Conservation (phyloP, 2,797 vertebrate species). For the Alfaro cultratus region DNA sequence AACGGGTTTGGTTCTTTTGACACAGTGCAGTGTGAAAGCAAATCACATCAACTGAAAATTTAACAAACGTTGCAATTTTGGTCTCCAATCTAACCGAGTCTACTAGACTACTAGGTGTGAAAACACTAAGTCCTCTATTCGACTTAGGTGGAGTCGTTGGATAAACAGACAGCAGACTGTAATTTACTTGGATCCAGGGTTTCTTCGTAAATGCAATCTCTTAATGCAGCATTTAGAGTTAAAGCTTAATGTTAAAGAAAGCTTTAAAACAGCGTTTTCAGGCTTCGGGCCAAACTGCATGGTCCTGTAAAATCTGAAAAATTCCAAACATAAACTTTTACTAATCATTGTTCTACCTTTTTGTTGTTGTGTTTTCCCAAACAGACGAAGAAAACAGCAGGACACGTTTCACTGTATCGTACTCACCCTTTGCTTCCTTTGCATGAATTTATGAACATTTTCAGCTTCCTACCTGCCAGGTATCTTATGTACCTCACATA, state of each 20-base stretch:
- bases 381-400: not conserved
- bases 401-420: slow-evolving; percentile 3
- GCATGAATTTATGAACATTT: slow-evolving; percentile 9
- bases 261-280: not conserved
- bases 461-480: slow-evolving; percentile 2
- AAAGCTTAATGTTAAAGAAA: not conserved
- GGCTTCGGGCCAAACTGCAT: not conserved
- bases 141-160: not conserved
- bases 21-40: too few relatives aligned
- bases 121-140: not conserved
- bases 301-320: not conserved
- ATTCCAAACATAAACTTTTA: not conserved
- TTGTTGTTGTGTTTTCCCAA: not conserved
- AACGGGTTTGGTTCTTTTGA: too few relatives aligned
- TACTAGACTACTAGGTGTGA: too few relatives aligned
- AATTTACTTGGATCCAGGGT: not conserved
- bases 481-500: slow-evolving; percentile 1
- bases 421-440: slow-evolving; percentile 10
- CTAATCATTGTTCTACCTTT: not conserved
- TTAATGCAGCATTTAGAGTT: not conserved
- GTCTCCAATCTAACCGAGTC: too few relatives aligned
- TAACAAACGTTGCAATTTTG: too few relatives aligned
- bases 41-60: too few relatives aligned
- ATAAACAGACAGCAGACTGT: not conserved
- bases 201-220: not conserved